phyloP scores from a whole-genome alignment of 2,888 invertebrate species.

The Amphiduros pacificus region DNA sequence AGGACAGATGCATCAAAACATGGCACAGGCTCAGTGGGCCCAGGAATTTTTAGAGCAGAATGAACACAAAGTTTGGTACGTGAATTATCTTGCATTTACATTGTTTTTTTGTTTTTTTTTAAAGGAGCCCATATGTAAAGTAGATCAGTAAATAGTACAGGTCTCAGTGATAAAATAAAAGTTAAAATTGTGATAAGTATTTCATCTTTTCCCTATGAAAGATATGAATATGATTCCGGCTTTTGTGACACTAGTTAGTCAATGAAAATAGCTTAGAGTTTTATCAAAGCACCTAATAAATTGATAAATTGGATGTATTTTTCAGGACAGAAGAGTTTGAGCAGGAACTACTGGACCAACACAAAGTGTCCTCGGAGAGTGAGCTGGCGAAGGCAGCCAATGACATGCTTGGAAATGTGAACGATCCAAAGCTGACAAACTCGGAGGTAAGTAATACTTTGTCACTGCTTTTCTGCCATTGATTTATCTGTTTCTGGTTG shows the following conservation, averaged over 20 bases:
- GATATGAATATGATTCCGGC: no score
- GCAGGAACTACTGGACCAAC: conserved; percentile 41
- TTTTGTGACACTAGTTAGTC: no score
- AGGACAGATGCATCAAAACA: background rate
- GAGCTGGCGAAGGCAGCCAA: conserved; percentile 67
- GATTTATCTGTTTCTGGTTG: background rate
- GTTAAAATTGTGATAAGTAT: no score
- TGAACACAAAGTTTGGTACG: conserved; percentile 30
- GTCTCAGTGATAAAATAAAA: no score
- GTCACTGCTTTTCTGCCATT: background rate
- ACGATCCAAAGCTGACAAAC: conserved; percentile 73
- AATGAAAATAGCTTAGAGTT: no score
- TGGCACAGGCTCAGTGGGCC: conserved; percentile 64
- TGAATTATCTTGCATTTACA: background rate
- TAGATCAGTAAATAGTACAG: no score
- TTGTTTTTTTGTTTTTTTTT: conserved; percentile 1
- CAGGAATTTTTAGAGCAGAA: conserved; percentile 63
- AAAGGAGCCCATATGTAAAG: no score
- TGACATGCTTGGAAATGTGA: conserved; percentile 56
- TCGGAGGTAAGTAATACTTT: conserved; percentile 67
- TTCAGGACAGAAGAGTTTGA: conserved; percentile 46
- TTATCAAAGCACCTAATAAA: no score
- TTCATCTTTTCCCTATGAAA: no score
- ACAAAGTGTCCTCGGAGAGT: conserved; percentile 59
- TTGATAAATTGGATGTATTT: no score